Base-by-base conservation (phyloP, 2,888 invertebrate species). In the Caprella mutica region DNA sequence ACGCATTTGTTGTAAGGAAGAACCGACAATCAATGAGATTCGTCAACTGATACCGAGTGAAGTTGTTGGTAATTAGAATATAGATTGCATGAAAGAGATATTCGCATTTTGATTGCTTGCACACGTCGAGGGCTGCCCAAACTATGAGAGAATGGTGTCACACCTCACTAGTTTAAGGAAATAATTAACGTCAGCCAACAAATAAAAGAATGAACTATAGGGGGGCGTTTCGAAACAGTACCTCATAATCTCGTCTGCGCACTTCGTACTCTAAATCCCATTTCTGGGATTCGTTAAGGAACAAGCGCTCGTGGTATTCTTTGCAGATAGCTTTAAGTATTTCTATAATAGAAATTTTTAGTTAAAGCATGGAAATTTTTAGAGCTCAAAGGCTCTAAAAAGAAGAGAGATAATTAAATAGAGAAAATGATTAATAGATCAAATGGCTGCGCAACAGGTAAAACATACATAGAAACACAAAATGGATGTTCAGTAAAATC, bases 241-340 rank as follows among this genome's bases (percentile, higher is more conserved):
- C 94, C 91, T 96, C 96, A 82, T 87, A 93, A 81, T 96, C 96
- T 84, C 92, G 92, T 83, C 91, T 93, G 81, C 92, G 86, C 57
- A 96, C 93, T 84, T 93, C 91, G 81, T 88, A 86, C 85, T 97
- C 97, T 88, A 97, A 91, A 86, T 97, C 97, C 86, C 94, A 97
- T 83, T 96, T 96, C 81, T 92, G 91, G 81, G 90, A 87, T 84
- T 96, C 96, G 83, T 93, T 88, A 81, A 85, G 81, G 83, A 85
- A 85, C 84, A 94, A 85, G 82, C 91, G 90, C 78, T 88, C 85
- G 85, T 87, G 85, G 84, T 93, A 90, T 80, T 88, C 86, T 84
- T 88, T 84, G 81, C 87, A 83, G 81, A 92, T 85, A 82, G 82
- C 83, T 83, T 85, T 85, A 81, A 92, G 85, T 78, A 82, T 78